Base-by-base conservation (phyloP, 2,888 invertebrate genomes). In the Ennomos quercinarius region DNA sequence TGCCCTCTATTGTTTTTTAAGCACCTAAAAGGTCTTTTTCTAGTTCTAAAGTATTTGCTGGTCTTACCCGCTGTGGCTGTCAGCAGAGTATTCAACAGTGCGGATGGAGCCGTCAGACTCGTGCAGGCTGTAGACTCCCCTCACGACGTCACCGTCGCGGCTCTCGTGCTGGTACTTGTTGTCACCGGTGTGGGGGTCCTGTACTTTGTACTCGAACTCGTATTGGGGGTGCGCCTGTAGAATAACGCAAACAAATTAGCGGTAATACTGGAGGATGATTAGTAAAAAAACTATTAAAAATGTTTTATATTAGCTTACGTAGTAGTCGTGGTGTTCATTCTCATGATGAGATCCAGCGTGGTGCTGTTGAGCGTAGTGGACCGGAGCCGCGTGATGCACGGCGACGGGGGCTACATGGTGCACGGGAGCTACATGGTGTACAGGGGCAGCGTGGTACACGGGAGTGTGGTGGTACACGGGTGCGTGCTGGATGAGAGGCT, bases 141-240 rank as follows among this genome's bases (percentile, higher is more conserved):
- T 91, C 58, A 95, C 94, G 37, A 84, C 87, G 73, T 94, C 91
- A 1, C 94, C 95, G 78, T 93, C 92, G 58, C 92, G 87, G 67
- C 84, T 76, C 80, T 94, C 94, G 56, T 89, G 85, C 75, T 94
- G 93, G 68, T 88, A 90, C 80, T 94, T 94, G 75, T 89, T 87
- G 83, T 94, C 94, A n/a, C 93, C 94, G 52, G 93, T 93, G 71
- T 93, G 93, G 8, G 84, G 84, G 69, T 94, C 94, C 60, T 92
- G 84, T 3, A 93, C 93, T n/a, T 93, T 89, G 77, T 93, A 93
- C 47, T 88, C 87, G 80, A 92, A 93, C 52, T 91, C 87, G 81
- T 94, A 94, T 70, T 92, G 89, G 40, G 93, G 93, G 72, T 91
- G 89, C 3, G 89, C 84, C 93, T 93, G 57, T 1, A 61, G 49